Percentiles rank a stretch among this genome's conserved stretches.
phyloP scores from a whole-genome alignment of 2,113 vertebrate genomes.

The Halcyon malimbica region DNA sequence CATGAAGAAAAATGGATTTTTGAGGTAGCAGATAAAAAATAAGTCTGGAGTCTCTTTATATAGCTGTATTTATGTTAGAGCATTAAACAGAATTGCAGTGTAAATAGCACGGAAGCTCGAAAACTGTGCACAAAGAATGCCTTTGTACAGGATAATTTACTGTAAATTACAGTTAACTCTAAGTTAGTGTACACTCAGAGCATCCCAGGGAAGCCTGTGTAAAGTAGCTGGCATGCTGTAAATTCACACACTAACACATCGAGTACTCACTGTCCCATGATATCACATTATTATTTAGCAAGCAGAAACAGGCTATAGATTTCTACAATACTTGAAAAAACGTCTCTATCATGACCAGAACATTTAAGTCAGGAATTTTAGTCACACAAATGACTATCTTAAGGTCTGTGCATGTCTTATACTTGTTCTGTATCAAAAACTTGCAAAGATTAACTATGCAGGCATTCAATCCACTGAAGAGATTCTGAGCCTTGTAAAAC shows the following conservation, averaged over 20 bases:
- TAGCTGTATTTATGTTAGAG: background rate
- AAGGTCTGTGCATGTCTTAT: background rate
- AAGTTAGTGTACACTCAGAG: background rate
- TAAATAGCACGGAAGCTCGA: background rate
- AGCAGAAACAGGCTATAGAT: background rate
- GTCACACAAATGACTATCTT: background rate
- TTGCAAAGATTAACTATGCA: background rate
- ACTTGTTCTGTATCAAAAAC: background rate
- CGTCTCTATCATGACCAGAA: background rate
- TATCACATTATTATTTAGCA: background rate
- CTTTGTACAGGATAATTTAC: background rate
- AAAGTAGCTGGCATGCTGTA: background rate
- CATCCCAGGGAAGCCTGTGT: background rate
- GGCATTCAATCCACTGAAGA: background rate
- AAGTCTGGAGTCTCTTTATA: background rate
- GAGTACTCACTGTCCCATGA: background rate
- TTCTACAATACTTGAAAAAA: background rate
- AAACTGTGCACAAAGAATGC: background rate
- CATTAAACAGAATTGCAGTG: background rate
- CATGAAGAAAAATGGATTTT: background rate
- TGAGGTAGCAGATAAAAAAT: background rate
- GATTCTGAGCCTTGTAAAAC: background rate
- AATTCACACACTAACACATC: background rate
- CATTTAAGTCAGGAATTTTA: background rate
- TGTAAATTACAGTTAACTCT: background rate